Percentiles rank a stretch among this genome's conserved stretches.
Conservation (phyloP, 2,797 vertebrate genomes). For the Enteromius afrohamiltoni region DNA sequence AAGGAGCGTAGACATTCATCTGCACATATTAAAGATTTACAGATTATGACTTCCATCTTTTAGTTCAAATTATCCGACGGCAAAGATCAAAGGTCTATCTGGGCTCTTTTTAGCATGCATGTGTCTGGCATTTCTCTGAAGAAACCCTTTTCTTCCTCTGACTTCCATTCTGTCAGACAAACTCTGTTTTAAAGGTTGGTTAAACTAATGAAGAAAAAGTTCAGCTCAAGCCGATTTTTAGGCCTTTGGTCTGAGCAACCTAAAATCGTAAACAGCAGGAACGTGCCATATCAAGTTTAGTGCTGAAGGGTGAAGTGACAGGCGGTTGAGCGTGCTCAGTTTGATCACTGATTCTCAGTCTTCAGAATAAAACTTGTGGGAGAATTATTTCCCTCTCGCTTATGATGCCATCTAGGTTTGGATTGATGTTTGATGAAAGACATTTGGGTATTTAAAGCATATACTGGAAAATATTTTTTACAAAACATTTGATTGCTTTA, state of each 20-base stretch:
- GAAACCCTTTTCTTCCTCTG: not conserved
- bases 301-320: not conserved
- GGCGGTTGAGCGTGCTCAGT: not conserved
- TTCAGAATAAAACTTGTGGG: not conserved
- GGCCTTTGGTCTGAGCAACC: not conserved
- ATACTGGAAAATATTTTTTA: not conserved
- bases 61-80: slow-evolving; percentile 38
- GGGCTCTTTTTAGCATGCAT: not conserved
- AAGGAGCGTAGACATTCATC: not conserved
- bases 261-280: not conserved
- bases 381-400: not conserved
- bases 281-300: not conserved
- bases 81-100: slow-evolving; percentile 52
- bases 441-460: not conserved
- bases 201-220: slow-evolving; percentile 1
- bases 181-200: not conserved
- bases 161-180: not conserved
- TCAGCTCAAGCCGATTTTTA: not conserved
- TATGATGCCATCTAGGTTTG: not conserved
- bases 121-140: not conserved
- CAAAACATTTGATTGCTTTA: not conserved
- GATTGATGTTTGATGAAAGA: not conserved
- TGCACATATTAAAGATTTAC: slow-evolving; percentile 16
- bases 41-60: slow-evolving; percentile 32
- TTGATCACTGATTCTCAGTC: not conserved